These are phyloP conservation scores for Diloba caeruleocephala DNA, from an alignment of 2,888 invertebrate genomes.

Conservation along the genomic window DNA sequence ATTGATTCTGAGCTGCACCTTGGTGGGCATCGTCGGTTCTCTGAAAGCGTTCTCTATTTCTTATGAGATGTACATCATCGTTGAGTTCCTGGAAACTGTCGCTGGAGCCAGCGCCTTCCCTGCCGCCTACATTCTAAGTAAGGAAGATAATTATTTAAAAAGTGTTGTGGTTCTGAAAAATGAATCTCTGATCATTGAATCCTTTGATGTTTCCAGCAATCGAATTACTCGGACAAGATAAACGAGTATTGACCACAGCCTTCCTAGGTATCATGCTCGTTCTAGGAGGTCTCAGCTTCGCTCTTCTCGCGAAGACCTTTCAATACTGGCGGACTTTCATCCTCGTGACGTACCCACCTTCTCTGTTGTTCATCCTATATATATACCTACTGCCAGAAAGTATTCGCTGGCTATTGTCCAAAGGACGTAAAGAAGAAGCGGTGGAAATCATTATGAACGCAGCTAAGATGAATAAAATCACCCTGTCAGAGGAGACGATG, in stretches of 20 bases:
- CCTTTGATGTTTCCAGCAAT: slow-evolving; percentile 71
- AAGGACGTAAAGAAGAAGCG: slow-evolving; percentile 91
- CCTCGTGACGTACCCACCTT: slow-evolving; percentile 92
- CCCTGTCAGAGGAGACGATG: slow-evolving; percentile 81
- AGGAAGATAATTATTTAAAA: slow-evolving; percentile 37
- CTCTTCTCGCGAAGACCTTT: slow-evolving; percentile 91
- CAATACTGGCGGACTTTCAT: slow-evolving; percentile 92
- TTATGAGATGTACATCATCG: slow-evolving; percentile 88
- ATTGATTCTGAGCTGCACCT: slow-evolving; percentile 75
- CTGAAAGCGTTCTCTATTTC: slow-evolving; percentile 89
- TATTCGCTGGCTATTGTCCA: slow-evolving; percentile 93
- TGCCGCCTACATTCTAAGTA: slow-evolving; percentile 87
- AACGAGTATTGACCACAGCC: slow-evolving; percentile 80
- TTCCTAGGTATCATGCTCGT: slow-evolving; percentile 88
- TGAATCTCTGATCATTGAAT: no score
- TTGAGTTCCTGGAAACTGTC: slow-evolving; percentile 89
- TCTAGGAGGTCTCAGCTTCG: slow-evolving; percentile 92
- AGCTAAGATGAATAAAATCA: slow-evolving; percentile 90
- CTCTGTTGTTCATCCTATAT: slow-evolving; percentile 91
- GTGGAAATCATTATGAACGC: slow-evolving; percentile 90
- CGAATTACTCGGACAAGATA: slow-evolving; percentile 81
- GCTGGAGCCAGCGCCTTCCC: slow-evolving; percentile 90
- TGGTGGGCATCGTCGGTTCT: slow-evolving; percentile 84
- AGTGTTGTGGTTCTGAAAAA: neutral
- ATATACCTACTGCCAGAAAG: slow-evolving; percentile 93